Evolutionary conservation across 1,140 invertebrate genomes (phyloP).

Genomic region (Drosophila ficusphila): DNA sequence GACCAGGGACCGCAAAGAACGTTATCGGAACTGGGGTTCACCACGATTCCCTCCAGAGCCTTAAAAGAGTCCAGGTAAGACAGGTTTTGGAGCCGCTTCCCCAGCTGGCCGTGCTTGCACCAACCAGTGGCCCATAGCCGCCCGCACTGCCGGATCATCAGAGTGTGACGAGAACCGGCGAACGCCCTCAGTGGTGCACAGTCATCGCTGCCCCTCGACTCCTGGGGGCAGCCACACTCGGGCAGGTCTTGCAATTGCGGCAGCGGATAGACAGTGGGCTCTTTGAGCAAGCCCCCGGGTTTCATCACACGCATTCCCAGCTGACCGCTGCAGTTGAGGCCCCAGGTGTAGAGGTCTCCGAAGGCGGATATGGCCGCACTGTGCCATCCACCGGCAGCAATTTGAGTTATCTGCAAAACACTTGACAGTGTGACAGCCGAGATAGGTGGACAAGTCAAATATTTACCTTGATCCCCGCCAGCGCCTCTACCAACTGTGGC

Average conservation of each 20-base stretch:
- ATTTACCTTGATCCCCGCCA: conserved; percentile 88
- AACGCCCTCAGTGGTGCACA: conserved; percentile 86
- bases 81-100: conserved; percentile 53
- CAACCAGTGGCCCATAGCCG: conserved; percentile 89
- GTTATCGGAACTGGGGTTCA: conserved; percentile 1
- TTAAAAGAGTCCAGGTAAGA: conserved; percentile 59
- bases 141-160: conserved; percentile 87
- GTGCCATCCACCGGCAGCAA: conserved; percentile 94
- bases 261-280: conserved; percentile 73
- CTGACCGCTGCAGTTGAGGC: conserved; percentile 95
- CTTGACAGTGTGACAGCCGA: conserved; percentile 3
- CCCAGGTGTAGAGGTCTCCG: conserved; percentile 95
- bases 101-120: conserved; percentile 91
- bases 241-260: conserved; percentile 69
- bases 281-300: conserved; percentile 49
- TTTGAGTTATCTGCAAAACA: conserved; percentile 85
- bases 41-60: conserved; percentile 7
- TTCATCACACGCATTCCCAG: conserved; percentile 87
- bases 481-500: conserved; percentile 88
- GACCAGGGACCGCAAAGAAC: conserved; percentile 76
- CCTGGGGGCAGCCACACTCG: conserved; percentile 84
- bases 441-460: conserved; percentile 25
- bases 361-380: conserved; percentile 89
- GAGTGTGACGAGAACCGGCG: conserved; percentile 89
- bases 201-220: conserved; percentile 15